phyloP scores from a whole-genome alignment of 2,113 vertebrate species.

The Daphoenositta chrysoptera region DNA sequence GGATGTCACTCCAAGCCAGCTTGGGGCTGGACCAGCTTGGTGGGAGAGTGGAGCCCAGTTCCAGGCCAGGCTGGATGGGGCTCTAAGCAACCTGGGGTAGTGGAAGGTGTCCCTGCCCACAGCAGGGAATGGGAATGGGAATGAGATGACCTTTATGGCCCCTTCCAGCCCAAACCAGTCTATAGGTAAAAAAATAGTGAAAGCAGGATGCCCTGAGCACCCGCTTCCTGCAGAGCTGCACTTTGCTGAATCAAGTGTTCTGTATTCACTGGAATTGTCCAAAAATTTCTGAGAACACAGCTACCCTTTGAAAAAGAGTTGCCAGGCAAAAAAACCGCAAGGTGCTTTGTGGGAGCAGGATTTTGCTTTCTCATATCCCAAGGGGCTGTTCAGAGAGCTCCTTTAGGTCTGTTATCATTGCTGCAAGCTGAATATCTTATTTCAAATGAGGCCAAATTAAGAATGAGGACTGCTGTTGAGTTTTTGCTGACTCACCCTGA shows the following conservation, averaged over 20 bases:
- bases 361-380: not conserved
- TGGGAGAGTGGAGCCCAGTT: not conserved
- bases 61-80: not conserved
- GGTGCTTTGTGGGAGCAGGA: not conserved
- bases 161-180: not conserved
- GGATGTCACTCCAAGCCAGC: not conserved
- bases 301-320: not conserved
- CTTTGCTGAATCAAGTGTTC: fast-evolving
- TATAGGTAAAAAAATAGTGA: not conserved
- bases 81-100: not conserved
- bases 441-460: not conserved
- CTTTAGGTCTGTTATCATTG: not conserved
- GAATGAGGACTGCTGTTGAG: not conserved
- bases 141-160: not conserved
- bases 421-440: not conserved
- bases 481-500: slow-evolving; percentile 15
- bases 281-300: not conserved
- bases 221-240: not conserved
- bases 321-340: not conserved
- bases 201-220: not conserved
- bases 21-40: not conserved
- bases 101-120: not conserved
- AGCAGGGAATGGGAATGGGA: not conserved
- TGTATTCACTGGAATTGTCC: not conserved
- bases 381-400: not conserved